Base-by-base conservation (phyloP, 1,140 invertebrate genomes). In the Chymomyza costata region DNA sequence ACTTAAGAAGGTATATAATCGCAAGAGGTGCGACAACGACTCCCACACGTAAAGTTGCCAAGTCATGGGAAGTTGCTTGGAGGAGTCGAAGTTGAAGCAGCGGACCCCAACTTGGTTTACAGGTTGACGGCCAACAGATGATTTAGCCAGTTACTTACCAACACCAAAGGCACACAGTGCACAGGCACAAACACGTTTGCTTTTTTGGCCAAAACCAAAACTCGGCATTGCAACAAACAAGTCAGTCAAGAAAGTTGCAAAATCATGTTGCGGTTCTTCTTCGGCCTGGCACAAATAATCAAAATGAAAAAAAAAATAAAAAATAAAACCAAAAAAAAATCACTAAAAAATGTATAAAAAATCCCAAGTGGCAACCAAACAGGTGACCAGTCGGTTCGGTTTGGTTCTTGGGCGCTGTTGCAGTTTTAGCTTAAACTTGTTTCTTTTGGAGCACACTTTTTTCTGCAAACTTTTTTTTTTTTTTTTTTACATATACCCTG, bases 101-200 rank as follows among this genome's bases (percentile, higher is more conserved):
- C n/a, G n/a, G n/a, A n/a, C n/a, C n/a, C n/a, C n/a, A n/a, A n/a
- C n/a, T n/a, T n/a, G n/a, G n/a, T n/a, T n/a, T n/a, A n/a, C n/a
- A n/a, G n/a, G n/a, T n/a, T n/a, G n/a, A n/a, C n/a, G 21, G 21
- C 48, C 45, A 78, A 71, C 71, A 78, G 71, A 78, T 78, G 71
- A 71, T 78, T 78, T 76, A 62, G 44, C 73, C 65, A 67, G 57
- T 38, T 55, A 39, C n/a, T 8, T 16, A 5, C n/a, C n/a, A n/a
- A n/a, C n/a, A n/a, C n/a, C n/a, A n/a, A n/a, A n/a, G n/a, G n/a
- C n/a, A n/a, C n/a, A n/a, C n/a, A n/a, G n/a, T n/a, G n/a, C n/a
- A n/a, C n/a, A n/a, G n/a, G n/a, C n/a, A n/a, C n/a, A n/a, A n/a
- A n/a, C n/a, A n/a, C 5, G 14, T 11, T 14, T 16, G 17, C 15